These are phyloP conservation scores for Aurelia sp. DNA, from an alignment of 30 jellyfish, hydroid and myxozoan genomes.

Conservation along the genomic window DNA sequence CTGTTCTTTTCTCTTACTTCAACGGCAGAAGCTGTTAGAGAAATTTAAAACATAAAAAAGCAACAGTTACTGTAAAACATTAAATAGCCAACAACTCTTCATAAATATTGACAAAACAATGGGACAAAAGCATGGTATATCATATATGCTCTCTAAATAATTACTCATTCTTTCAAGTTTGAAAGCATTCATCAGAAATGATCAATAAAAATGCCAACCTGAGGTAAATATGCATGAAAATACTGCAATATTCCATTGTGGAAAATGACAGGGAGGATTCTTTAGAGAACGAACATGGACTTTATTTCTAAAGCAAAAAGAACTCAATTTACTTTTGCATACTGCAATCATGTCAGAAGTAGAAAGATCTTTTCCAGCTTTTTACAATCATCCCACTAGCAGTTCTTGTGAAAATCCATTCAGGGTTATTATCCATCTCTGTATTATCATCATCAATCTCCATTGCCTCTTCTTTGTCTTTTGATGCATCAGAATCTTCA, in stretches of 20 bases:
- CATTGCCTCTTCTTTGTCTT: background rate
- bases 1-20: too few relatives aligned
- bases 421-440: background rate
- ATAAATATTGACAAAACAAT: too few relatives aligned
- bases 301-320: background rate
- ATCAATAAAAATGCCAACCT: background rate
- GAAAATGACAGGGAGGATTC: background rate
- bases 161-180: too few relatives aligned
- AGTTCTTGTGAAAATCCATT: background rate
- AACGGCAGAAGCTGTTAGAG: too few relatives aligned
- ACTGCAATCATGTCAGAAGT: background rate
- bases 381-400: background rate
- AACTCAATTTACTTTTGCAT: background rate
- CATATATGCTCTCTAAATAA: background rate
- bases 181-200: background rate
- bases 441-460: background rate
- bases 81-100: background rate
- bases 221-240: background rate
- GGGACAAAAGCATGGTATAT: background rate
- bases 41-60: too few relatives aligned
- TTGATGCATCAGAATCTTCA: background rate
- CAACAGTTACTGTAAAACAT: background rate
- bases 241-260: constrained; percentile 1
- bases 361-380: background rate
- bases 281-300: background rate